phyloP scores from a whole-genome alignment of 2,113 vertebrate genomes.

The Limnothrissa miodon region DNA sequence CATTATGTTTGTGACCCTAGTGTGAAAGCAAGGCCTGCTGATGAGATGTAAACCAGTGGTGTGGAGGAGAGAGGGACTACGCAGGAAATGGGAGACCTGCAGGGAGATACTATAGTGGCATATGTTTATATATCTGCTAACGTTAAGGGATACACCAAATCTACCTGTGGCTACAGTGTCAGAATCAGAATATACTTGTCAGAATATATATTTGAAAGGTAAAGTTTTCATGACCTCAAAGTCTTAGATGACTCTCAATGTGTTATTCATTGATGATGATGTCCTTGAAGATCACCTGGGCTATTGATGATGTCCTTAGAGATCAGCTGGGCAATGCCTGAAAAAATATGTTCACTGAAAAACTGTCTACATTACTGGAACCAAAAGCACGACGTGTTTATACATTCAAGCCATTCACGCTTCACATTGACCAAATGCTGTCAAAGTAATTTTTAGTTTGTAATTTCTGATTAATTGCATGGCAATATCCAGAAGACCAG shows the following conservation, averaged over 20 bases:
- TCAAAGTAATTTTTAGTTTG: not conserved
- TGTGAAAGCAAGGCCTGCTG: constrained; percentile 78
- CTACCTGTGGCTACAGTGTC: not conserved
- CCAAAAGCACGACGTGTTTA: not conserved
- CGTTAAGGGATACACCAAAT: not conserved
- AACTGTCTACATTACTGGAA: not conserved
- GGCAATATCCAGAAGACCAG: not conserved
- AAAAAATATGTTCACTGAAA: not conserved
- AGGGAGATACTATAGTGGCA: not conserved
- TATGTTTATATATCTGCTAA: not conserved
- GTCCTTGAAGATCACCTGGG: not conserved
- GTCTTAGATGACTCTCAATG: not conserved
- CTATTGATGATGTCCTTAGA: not conserved
- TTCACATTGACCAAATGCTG: not conserved
- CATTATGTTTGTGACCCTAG: constrained; percentile 83
- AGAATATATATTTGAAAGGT: not conserved
- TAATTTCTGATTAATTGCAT: not conserved
- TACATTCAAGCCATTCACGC: not conserved
- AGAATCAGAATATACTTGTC: not conserved
- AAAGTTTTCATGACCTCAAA: not conserved
- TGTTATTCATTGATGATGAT: not conserved
- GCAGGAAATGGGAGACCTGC: constrained; percentile 24
- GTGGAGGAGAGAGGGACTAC: constrained; percentile 65
- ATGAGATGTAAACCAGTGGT: constrained; percentile 87
- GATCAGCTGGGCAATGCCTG: not conserved